Percentiles rank a stretch among this genome's conserved stretches.
Conservation (phyloP, 2,888 invertebrate species). For the Andrena bicolor region DNA sequence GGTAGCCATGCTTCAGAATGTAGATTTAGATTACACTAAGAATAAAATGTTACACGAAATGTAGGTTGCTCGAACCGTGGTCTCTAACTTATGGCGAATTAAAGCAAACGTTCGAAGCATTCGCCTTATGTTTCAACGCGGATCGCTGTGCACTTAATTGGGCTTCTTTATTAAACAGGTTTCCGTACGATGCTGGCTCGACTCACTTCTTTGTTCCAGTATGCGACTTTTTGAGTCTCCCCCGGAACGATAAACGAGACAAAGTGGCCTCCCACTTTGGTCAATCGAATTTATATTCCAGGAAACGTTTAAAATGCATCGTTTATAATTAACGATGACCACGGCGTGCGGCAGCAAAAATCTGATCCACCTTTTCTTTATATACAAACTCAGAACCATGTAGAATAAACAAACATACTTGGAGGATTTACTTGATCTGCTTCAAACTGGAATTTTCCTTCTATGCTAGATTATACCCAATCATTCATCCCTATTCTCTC, state of each 20-base stretch:
- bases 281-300: conserved; percentile 1
- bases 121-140: conserved; percentile 11
- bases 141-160: conserved; percentile 7
- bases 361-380: not conserved
- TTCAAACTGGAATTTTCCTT: not conserved
- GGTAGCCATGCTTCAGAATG: not conserved
- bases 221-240: not conserved
- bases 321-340: not conserved
- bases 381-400: not conserved
- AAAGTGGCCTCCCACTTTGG: not conserved
- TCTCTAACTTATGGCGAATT: conserved; percentile 15
- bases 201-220: not conserved
- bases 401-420: not conserved
- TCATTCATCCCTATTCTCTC: too few species aligned
- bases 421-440: not conserved
- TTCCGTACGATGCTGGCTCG: not conserved
- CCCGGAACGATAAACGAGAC: not conserved
- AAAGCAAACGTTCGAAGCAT: conserved; percentile 17
- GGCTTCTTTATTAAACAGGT: conserved; percentile 7
- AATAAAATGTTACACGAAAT: not conserved
- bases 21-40: not conserved
- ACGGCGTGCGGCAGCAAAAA: not conserved
- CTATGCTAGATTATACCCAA: too few species aligned
- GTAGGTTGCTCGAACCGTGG: not conserved
- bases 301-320: not conserved